These are phyloP conservation scores for Macropus fuliginosus DNA, from an alignment of 2,797 vertebrate species.

Conservation along the genomic window DNA sequence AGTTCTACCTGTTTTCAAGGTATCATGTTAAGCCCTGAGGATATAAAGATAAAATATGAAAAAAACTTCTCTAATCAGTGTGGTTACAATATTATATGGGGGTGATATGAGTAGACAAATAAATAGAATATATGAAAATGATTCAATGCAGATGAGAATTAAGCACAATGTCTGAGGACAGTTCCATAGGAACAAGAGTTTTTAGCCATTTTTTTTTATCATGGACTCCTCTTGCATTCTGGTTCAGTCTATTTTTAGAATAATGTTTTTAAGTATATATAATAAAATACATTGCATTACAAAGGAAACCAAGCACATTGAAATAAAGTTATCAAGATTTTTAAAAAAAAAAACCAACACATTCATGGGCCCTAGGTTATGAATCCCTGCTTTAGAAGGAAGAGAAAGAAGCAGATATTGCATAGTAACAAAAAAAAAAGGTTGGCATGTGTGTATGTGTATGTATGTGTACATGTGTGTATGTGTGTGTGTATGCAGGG, in stretches of 20 bases:
- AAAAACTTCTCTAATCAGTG: background rate
- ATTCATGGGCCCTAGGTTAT: no score
- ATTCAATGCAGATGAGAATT: no score
- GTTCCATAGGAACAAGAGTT: background rate
- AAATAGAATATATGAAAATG: no score
- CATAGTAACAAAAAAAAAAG: background rate
- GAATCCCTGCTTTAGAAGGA: background rate
- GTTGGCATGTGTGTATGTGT: no score
- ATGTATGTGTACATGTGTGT: no score
- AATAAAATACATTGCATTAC: background rate
- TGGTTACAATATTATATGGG: background rate
- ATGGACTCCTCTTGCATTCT: no score
- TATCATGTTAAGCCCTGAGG: background rate
- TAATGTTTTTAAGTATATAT: background rate
- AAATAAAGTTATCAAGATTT: no score
- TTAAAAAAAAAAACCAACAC: no score
- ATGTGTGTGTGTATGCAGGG: no score
- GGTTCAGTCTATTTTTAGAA: no score
- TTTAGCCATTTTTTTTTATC: no score
- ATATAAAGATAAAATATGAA: background rate
- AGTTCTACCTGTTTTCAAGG: background rate
- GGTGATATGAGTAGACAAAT: background rate
- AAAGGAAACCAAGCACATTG: no score
- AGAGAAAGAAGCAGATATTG: constrained; percentile 12
- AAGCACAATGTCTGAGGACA: constrained; percentile 20